Evolutionary conservation across 2,797 vertebrate species (phyloP), one percentile per base, ranked within the genome.

Genomic region (Cuniculus paca): DNA sequence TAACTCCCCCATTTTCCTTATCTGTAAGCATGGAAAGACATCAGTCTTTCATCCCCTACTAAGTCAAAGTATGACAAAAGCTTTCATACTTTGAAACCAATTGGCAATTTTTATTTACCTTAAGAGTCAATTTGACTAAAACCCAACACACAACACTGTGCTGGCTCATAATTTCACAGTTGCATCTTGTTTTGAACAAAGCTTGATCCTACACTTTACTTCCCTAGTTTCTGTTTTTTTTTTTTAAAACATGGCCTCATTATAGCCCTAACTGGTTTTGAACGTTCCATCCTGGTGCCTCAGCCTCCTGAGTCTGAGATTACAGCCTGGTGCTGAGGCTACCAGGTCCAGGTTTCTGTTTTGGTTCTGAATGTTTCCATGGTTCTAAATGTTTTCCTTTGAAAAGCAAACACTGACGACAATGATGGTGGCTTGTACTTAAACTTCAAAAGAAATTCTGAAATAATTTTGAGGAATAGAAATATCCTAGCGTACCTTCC

Each of bases 401-500:
- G 84, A 63, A 77, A 48, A 56, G 56, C 72, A 84, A 92, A 74
- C 50, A 75, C 34, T 50, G 17, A 52, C 45, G 84, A 52, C 72
- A 79, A 79, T 48, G 56, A 16, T 34, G 52, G 63, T 28, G 45
- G 72, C 61, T 56, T 48, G 22, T 19, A 79, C 34, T 88, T 68
- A 36, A 80, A 88, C 63, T 91, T 54, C 61, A 72, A 82, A 92
- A 87, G 81, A 39, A 83, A 81, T 89, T 61, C 89, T 56, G 17
- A 93, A 74, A 45, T 45, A 31, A 50, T 75, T 63, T 20, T 83
- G 78, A 83, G 45, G 88, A 65, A 83, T 17, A 74, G 61, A 91
- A 75, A 93, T 65, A 80, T 34, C 68, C 45, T 17, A 39, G 17
- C 22, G 83, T 7, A 82, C 34, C 52, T 70, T 54, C 45, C 45